Conservation (phyloP, 2,888 invertebrate genomes). For the Thereva unica region DNA sequence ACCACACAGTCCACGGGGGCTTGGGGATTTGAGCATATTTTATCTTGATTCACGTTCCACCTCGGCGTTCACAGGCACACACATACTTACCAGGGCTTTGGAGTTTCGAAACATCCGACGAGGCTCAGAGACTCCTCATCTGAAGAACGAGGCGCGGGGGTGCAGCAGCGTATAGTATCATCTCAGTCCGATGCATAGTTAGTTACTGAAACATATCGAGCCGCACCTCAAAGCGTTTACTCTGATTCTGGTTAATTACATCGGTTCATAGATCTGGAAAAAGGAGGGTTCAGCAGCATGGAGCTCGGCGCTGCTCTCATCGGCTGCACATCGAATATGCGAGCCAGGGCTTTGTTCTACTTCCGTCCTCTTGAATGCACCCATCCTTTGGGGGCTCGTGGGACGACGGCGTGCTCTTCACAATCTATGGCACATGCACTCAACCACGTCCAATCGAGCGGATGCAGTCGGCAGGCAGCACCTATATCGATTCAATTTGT, state of each 20-base stretch:
- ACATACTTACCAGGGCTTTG: background rate
- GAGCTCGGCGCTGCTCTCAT: too few relatives aligned
- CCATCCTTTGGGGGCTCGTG: too few relatives aligned
- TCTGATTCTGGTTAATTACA: conserved; percentile 29
- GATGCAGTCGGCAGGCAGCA: conserved; percentile 4
- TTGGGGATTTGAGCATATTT: conserved; percentile 3
- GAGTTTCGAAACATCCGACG: conserved; percentile 19
- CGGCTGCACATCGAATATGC: too few relatives aligned
- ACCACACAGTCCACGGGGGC: too few relatives aligned
- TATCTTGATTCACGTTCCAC: conserved; percentile 28
- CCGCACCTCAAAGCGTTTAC: conserved; percentile 23
- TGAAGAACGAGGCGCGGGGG: background rate
- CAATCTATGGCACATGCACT: background rate
- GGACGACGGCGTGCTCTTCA: background rate
- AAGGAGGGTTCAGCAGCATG: too few relatives aligned
- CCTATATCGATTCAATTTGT: conserved; percentile 14
- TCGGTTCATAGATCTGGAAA: conserved; percentile 14
- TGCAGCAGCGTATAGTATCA: background rate
- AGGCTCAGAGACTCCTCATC: conserved; percentile 1
- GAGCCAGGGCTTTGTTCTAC: conserved; percentile 15
- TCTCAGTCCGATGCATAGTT: conserved; percentile 1
- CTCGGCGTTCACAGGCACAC: background rate
- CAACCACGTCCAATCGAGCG: conserved; percentile 8
- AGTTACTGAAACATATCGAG: background rate
- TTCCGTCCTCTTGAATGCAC: background rate